Conservation (phyloP, 2,797 vertebrate genomes). For the Danionella dracula region DNA sequence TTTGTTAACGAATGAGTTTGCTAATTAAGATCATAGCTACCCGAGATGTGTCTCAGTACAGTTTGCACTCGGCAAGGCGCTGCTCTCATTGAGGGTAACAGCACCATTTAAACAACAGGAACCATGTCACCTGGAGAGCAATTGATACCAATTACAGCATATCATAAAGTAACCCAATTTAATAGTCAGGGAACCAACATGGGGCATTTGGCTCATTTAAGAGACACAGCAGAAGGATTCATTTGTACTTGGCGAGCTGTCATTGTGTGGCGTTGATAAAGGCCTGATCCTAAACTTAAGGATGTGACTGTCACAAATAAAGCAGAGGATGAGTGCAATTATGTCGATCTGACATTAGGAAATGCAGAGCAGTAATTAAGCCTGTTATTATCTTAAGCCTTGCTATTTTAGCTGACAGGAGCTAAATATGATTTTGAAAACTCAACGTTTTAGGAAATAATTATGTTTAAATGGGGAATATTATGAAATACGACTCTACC, state of each 20-base stretch:
- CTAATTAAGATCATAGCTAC: slow-evolving; percentile 54
- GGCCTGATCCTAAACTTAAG: slow-evolving; percentile 47
- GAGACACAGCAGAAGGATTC: slow-evolving; percentile 71
- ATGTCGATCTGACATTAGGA: slow-evolving; percentile 1
- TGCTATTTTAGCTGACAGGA: slow-evolving; percentile 8
- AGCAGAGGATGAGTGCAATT: slow-evolving; percentile 18
- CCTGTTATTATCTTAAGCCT: slow-evolving; percentile 13
- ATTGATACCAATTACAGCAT: slow-evolving; percentile 59
- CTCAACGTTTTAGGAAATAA: not conserved
- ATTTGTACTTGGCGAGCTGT: slow-evolving; percentile 64
- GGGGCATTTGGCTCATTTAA: slow-evolving; percentile 49
- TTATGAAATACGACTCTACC: slow-evolving; percentile 7
- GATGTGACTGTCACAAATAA: slow-evolving; percentile 37
- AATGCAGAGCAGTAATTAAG: slow-evolving; percentile 21
- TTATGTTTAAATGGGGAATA: not conserved
- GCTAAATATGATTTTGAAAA: not conserved
- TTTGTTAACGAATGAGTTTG: slow-evolving; percentile 44
- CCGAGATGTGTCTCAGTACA: slow-evolving; percentile 42
- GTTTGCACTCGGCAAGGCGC: slow-evolving; percentile 44
- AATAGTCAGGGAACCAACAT: slow-evolving; percentile 57
- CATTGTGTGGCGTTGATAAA: slow-evolving; percentile 67
- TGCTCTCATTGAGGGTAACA: slow-evolving; percentile 33
- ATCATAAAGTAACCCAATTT: slow-evolving; percentile 60
- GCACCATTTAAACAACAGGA: slow-evolving; percentile 50
- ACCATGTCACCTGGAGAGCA: slow-evolving; percentile 53